Percentiles rank a stretch among this genome's conserved stretches.
Conservation (phyloP, 2,888 invertebrate genomes). For the Macrosiphum euphorbiae region DNA sequence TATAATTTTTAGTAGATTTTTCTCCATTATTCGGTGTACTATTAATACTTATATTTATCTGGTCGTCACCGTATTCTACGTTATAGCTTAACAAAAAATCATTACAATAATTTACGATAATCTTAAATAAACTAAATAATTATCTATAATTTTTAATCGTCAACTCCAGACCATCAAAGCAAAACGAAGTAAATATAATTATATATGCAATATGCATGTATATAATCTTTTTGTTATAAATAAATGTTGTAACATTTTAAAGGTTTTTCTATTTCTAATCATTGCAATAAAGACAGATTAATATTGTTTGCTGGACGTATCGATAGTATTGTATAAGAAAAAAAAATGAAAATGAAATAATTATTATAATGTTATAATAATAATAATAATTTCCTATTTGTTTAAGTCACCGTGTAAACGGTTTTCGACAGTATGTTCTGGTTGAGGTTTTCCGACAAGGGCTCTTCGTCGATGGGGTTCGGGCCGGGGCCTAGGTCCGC, state of each 20-base stretch:
- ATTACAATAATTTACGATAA: neutral
- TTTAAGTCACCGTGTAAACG: conserved; percentile 46
- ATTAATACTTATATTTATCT: neutral
- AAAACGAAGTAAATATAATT: neutral
- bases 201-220: no score
- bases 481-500: conserved; percentile 70
- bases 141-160: neutral
- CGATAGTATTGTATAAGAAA: neutral
- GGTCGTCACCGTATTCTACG: neutral
- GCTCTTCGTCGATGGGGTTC: conserved; percentile 71
- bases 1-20: neutral
- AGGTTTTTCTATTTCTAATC: neutral
- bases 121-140: neutral
- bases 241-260: neutral
- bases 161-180: neutral
- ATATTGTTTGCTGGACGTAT: neutral
- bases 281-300: neutral
- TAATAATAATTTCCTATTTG: neutral
- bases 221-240: neutral
- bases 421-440: conserved; percentile 67
- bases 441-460: conserved; percentile 68
- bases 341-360: neutral
- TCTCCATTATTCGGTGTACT: neutral
- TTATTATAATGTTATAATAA: neutral
- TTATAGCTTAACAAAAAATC: neutral